Percentiles rank a stretch among this genome's conserved stretches.
Conservation (phyloP, 2,113 vertebrate species). For the Cygnus atratus region DNA sequence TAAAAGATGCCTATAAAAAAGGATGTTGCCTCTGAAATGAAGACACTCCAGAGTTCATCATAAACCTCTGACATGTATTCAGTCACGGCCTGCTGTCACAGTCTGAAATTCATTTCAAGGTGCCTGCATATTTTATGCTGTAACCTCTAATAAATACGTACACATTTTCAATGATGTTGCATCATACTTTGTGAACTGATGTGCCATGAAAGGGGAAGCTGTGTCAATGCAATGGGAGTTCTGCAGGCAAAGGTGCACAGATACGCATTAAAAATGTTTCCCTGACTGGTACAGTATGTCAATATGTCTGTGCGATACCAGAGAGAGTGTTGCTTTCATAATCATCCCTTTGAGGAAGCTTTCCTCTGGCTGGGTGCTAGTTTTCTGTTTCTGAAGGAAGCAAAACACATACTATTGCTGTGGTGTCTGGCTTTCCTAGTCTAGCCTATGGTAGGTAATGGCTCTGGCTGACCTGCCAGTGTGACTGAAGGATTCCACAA, state of each 20-base stretch:
- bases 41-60: conserved; percentile 52
- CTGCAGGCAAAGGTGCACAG: not conserved
- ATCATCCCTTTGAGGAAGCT: not conserved
- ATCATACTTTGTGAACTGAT: conserved; percentile 7
- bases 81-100: conserved; percentile 28
- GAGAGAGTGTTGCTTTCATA: not conserved
- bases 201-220: not conserved
- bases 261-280: not conserved
- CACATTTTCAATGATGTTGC: conserved; percentile 42
- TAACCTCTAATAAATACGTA: conserved; percentile 43
- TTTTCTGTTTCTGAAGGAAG: not conserved
- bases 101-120: conserved; percentile 50
- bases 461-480: not conserved
- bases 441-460: not conserved
- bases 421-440: not conserved
- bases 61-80: conserved; percentile 52
- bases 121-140: conserved; percentile 23
- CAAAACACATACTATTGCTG: not conserved
- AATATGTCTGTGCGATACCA: not conserved
- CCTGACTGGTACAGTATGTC: not conserved
- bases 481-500: not conserved
- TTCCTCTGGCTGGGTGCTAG: not conserved
- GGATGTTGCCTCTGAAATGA: conserved; percentile 41
- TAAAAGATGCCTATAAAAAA: conserved; percentile 44
- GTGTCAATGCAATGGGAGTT: not conserved